phyloP scores from a whole-genome alignment of 2,888 invertebrate genomes.

The Cheilosia soror region DNA sequence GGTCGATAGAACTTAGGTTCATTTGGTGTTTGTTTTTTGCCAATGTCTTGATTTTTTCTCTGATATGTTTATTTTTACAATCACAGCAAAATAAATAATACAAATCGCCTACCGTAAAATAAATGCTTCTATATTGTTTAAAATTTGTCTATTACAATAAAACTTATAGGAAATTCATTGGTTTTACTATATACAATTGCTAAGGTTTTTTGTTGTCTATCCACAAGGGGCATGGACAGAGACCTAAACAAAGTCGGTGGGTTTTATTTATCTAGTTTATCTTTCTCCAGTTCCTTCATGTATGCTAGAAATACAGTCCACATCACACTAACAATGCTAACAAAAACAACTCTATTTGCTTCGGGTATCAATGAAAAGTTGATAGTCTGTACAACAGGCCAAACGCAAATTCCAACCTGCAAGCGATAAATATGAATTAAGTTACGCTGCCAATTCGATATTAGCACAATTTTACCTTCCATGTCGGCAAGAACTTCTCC shows the following conservation, averaged over 20 bases:
- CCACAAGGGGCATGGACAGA: not conserved
- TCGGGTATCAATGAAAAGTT: conserved; percentile 90
- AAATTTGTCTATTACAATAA: conserved; percentile 23
- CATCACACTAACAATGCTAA: conserved; percentile 88
- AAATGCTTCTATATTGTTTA: conserved; percentile 51
- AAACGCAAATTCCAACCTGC: conserved; percentile 86
- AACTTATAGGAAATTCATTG: conserved; percentile 27
- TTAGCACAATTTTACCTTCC: conserved; percentile 80
- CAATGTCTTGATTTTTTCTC: too few species aligned
- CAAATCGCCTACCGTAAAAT: conserved; percentile 2
- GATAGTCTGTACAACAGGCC: conserved; percentile 90
- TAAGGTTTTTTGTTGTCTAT: not conserved
- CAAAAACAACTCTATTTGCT: conserved; percentile 89
- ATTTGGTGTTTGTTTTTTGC: too few species aligned
- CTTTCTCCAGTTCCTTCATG: conserved; percentile 85
- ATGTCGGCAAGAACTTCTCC: conserved; percentile 90
- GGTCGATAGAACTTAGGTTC: too few species aligned
- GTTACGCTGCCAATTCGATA: not conserved
- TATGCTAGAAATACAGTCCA: conserved; percentile 92
- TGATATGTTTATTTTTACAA: not conserved
- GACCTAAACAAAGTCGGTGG: conserved; percentile 8
- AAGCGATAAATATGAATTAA: not conserved
- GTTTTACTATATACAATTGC: conserved; percentile 23
- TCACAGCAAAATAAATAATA: not conserved
- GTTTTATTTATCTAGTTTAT: conserved; percentile 16